These are phyloP conservation scores for Dunckerocampus dactyliophorus DNA, from an alignment of 2,113 vertebrate species.

Conservation along the genomic window DNA sequence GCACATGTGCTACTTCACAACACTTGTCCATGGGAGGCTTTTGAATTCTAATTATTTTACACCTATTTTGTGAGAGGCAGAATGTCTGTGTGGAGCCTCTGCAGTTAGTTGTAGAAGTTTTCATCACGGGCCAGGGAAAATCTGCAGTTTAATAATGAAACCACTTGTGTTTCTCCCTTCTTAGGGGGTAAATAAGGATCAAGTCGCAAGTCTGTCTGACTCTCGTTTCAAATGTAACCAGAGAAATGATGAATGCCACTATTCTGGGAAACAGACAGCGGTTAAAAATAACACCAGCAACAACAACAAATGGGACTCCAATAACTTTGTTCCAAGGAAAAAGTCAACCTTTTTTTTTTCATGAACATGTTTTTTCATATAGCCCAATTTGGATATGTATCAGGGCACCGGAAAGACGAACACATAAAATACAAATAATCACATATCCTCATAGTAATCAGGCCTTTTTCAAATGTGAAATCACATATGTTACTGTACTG, in stretches of 20 bases:
- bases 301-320: not conserved
- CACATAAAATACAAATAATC: not conserved
- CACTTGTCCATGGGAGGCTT: no score
- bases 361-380: not conserved
- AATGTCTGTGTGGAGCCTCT: constrained; percentile 5
- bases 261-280: constrained; percentile 30
- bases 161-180: constrained; percentile 4
- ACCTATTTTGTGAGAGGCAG: not conserved
- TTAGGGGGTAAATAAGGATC: constrained; percentile 20
- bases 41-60: constrained; percentile 7
- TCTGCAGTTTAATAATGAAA: no score
- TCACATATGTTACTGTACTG: not conserved
- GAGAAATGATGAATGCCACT: constrained; percentile 30
- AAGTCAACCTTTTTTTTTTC: not conserved
- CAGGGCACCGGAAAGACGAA: not conserved
- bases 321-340: not conserved
- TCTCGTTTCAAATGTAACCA: not conserved
- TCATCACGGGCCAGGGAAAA: constrained; percentile 20
- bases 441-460: not conserved
- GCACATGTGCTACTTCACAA: no score
- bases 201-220: not conserved
- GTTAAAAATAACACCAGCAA: constrained; percentile 25
- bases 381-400: not conserved
- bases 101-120: constrained; percentile 22
- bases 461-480: not conserved